Conservation (phyloP, 2,797 vertebrate species). For the Capromys pilorides region DNA sequence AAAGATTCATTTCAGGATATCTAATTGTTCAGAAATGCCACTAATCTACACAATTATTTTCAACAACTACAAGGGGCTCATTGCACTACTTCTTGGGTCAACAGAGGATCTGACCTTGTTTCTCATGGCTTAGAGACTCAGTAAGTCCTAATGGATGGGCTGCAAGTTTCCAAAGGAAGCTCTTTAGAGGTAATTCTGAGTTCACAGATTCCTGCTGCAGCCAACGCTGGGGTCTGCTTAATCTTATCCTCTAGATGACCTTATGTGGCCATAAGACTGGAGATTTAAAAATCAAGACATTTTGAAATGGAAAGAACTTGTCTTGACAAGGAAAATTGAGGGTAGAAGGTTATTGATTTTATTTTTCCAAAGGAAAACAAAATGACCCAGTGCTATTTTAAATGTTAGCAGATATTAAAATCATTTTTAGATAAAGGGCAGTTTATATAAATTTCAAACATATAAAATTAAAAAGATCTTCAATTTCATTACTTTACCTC, state of each 20-base stretch:
- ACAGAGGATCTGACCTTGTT: slow-evolving; percentile 37
- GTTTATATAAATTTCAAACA: slow-evolving; percentile 13
- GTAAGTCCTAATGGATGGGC: neutral
- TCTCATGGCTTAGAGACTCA: slow-evolving; percentile 56
- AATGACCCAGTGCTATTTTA: neutral
- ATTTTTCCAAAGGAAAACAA: slow-evolving; percentile 39
- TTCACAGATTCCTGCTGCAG: slow-evolving; percentile 51
- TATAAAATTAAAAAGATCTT: slow-evolving; percentile 25
- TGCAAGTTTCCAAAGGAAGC: slow-evolving; percentile 51
- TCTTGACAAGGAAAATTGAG: slow-evolving; percentile 55
- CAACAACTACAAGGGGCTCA: neutral
- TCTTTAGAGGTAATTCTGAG: slow-evolving; percentile 56
- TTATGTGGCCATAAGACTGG: slow-evolving; percentile 61
- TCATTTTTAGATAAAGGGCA: neutral
- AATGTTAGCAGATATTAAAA: neutral
- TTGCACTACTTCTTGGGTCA: slow-evolving; percentile 21
- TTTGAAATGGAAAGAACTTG: slow-evolving; percentile 52
- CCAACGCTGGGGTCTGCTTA: slow-evolving; percentile 47
- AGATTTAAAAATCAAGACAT: slow-evolving; percentile 56
- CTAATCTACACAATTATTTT: slow-evolving; percentile 16
- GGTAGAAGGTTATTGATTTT: slow-evolving; percentile 39
- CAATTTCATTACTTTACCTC: neutral
- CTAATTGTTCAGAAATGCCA: slow-evolving; percentile 36
- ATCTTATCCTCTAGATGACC: slow-evolving; percentile 59
- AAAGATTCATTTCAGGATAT: slow-evolving; percentile 51